Base-by-base conservation (phyloP, 2,888 invertebrate genomes). In the Eristalis pertinax region DNA sequence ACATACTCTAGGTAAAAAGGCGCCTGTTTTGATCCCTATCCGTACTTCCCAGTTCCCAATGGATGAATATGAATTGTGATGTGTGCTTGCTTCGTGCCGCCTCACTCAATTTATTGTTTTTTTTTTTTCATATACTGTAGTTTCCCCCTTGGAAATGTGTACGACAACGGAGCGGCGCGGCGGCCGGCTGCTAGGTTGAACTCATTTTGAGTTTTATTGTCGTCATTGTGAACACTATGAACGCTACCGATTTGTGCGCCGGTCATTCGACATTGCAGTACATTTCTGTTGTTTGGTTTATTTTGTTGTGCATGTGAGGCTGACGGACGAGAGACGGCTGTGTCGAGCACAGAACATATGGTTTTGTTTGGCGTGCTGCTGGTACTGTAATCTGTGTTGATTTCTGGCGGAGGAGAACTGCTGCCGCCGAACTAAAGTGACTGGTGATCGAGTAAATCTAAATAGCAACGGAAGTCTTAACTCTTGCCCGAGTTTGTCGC, bases 191-290 rank as follows among this genome's bases (percentile, higher is more conserved):
- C 29, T 32, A 43, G 56, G 19, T 74, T 35, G 19, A 41, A 69
- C 69, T 74, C 58, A 69, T 69, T 70, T 69, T 74, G 73, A 77
- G 77, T 77, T 65, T 38, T 60, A 60, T 69, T 65, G 56, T 69
- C 38, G 65, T 29, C 13, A 43, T 38, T 73, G n/a, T 41, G 22
- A 26, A 58, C n/a, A 72, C 35, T 60, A 24, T 32, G 78, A 83
- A 73, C 83, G 50, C 50, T 84, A 84, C 83, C 73, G 83, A 63
- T 74, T 78, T 78, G 73, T 83, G 74, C 73, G 63, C 78, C 68
- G 38, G 64, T 26, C 41, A 35, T 8, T 50, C 68, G 32, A 7
- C 38, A 22, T 26, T 73, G 43, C 60, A 73, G 73, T 80, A 68
- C 60, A 29, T 65, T 24, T 7, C 56, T 56, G 78, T 43, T 83